Evolutionary conservation across 2,888 invertebrate genomes (phyloP), one percentile per base, ranked within the genome.

Genomic region (Lepidonotus clava): DNA sequence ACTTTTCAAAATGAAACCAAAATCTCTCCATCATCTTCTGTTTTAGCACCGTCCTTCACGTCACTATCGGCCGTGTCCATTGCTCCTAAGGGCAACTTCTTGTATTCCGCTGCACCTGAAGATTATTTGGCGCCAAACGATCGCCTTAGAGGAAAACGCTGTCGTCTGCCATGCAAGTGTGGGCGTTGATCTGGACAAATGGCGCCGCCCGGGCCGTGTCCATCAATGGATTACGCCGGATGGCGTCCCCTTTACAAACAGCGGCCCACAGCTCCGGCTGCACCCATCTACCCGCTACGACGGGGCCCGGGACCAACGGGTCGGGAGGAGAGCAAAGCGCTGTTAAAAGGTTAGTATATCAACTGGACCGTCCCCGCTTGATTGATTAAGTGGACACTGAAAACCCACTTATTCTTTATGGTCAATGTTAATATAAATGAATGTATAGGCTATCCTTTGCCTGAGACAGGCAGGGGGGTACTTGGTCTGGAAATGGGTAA

Each of bases 51-150:
- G n/a, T n/a, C n/a, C n/a, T n/a, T n/a, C 28, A 32, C 61, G 61
- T 28, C 28, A 32, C 61, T 28, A 61, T 24, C 61, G 61, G 61
- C 61, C 61, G 61, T 61, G 61, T 61, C 61, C 61, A 32, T 61
- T 61, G 24, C 28, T 61, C 61, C 61, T 32, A 61, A 28, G 61
- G 24, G 61, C n/a, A 61, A 61, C 61, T 24, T n/a, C 61, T 61
- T 61, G 61, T 61, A 61, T 61, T 61, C 28, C 61, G 61, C 61
- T 61, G 61, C 71, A 71, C 34, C 71, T 71, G 71, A 71, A 71
- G 71, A 71, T 71, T 71, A 71, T 71, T 71, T 71, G 71, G 71
- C 71, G 71, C 71, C 71, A 71, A 71, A 71, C 71, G 36, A 71
- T 71, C 71, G 38, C 36, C 71, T 71, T 71, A 71, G 38, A 71